These are phyloP conservation scores for Bombus waltoni DNA, from an alignment of 1,140 invertebrate genomes.

Conservation along the genomic window DNA sequence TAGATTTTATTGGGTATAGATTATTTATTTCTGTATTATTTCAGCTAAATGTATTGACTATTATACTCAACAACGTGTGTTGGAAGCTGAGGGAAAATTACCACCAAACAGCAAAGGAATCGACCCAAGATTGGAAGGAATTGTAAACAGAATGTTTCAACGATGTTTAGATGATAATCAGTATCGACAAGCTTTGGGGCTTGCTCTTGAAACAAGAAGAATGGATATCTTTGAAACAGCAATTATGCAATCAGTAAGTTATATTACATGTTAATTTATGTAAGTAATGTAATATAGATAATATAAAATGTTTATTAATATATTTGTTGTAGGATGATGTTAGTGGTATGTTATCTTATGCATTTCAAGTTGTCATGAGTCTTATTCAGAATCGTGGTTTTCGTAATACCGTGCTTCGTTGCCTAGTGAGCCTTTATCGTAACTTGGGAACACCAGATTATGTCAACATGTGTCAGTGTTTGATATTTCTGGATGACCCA, in stretches of 20 bases:
- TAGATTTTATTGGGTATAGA: constrained; percentile 3
- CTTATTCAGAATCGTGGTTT: constrained; percentile 96
- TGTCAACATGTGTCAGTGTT: constrained; percentile 97
- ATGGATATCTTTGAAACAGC: constrained; percentile 98
- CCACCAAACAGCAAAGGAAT: constrained; percentile 87
- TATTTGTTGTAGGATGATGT: constrained; percentile 89
- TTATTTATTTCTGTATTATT: constrained; percentile 62
- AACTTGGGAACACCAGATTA: constrained; percentile 95
- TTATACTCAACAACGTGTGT: constrained; percentile 94
- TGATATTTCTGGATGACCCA: constrained; percentile 98
- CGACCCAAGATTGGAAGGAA: constrained; percentile 94
- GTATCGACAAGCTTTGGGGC: constrained; percentile 95
- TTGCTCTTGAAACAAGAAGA: constrained; percentile 96
- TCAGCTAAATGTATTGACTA: constrained; percentile 96
- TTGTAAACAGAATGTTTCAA: constrained; percentile 98
- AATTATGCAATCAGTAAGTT: constrained; percentile 91
- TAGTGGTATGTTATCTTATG: constrained; percentile 95
- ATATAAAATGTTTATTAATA: constrained; percentile 15
- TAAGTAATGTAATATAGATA: background rate
- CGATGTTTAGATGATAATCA: constrained; percentile 97
- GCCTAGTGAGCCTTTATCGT: constrained; percentile 95
- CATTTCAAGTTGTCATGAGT: constrained; percentile 97
- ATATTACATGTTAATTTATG: background rate
- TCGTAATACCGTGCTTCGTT: constrained; percentile 93
- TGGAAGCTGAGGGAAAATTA: constrained; percentile 85